phyloP scores from a whole-genome alignment of 2,113 vertebrate genomes.

The Dendropsophus ebraccatus region DNA sequence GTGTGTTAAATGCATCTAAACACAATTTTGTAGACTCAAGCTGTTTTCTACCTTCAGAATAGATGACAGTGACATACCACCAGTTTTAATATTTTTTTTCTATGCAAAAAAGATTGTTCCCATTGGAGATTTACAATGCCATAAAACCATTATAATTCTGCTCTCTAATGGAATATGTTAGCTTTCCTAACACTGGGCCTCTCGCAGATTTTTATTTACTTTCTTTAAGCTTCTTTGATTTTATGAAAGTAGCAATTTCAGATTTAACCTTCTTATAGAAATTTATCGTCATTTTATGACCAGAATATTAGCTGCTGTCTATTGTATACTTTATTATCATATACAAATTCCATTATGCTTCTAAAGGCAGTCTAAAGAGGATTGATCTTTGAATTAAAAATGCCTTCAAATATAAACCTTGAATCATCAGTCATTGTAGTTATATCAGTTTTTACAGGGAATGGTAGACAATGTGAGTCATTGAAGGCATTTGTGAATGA shows the following conservation, averaged over 20 bases:
- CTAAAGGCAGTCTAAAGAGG: background rate
- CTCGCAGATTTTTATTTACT: constrained; percentile 11
- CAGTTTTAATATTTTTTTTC: constrained; percentile 29
- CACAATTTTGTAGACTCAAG: constrained; percentile 52
- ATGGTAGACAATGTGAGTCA: too few species aligned
- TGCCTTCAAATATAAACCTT: background rate
- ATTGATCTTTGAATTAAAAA: background rate
- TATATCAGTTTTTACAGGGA: background rate
- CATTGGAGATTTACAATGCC: constrained; percentile 17
- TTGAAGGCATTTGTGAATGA: too few species aligned
- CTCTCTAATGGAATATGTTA: constrained; percentile 48
- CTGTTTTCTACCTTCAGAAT: constrained; percentile 44
- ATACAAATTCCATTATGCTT: background rate
- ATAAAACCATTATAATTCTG: constrained; percentile 33
- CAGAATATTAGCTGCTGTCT: background rate
- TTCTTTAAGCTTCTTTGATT: constrained; percentile 7
- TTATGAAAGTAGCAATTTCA: constrained; percentile 19
- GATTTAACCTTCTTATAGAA: constrained; percentile 28
- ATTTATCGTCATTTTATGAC: background rate
- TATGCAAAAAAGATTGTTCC: constrained; percentile 29
- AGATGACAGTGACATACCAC: background rate
- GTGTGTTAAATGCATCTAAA: constrained; percentile 25
- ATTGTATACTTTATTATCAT: background rate
- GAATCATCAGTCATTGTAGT: background rate
- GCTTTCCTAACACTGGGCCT: background rate